Conservation (phyloP, 2,888 invertebrate genomes). For the Sisyra nigra region DNA sequence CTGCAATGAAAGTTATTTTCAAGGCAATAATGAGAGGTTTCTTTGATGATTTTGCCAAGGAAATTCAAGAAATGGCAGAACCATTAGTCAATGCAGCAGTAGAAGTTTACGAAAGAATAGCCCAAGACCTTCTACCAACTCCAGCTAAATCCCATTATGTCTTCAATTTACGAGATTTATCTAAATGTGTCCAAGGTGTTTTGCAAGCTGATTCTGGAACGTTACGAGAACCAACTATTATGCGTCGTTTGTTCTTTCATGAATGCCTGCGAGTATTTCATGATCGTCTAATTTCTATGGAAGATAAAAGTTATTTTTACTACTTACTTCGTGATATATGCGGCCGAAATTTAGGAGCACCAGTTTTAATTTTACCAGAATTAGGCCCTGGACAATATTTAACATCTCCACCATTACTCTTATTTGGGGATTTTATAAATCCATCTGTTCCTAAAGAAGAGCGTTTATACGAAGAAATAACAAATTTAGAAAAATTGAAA, state of each 20-base stretch:
- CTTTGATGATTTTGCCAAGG: constrained; percentile 56
- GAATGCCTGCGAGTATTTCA: constrained; percentile 85
- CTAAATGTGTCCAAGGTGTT: constrained; percentile 82
- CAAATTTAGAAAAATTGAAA: constrained; percentile 53
- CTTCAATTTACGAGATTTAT: constrained; percentile 80
- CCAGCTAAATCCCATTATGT: constrained; percentile 87
- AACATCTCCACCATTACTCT: constrained; percentile 43
- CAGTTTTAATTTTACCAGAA: constrained; percentile 41
- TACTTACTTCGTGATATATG: constrained; percentile 52
- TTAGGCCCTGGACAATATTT: constrained; percentile 30
- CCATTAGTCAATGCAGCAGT: constrained; percentile 70
- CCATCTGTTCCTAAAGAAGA: constrained; percentile 55
- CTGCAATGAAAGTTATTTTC: constrained; percentile 64
- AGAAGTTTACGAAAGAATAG: constrained; percentile 66
- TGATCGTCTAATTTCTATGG: constrained; percentile 67
- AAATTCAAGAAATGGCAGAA: constrained; percentile 48
- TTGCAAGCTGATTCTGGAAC: constrained; percentile 62
- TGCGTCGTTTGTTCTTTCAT: constrained; percentile 72
- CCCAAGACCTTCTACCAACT: constrained; percentile 68
- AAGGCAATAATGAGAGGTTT: constrained; percentile 59
- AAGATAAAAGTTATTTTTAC: constrained; percentile 70
- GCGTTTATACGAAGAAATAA: constrained; percentile 68
- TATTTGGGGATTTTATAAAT: constrained; percentile 76
- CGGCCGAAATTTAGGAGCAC: constrained; percentile 40
- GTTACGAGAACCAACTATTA: constrained; percentile 46